Percentiles rank a stretch among this genome's conserved stretches.
Evolutionary conservation across 1,140 invertebrate genomes (phyloP).

Genomic region (Bombus waltoni): DNA sequence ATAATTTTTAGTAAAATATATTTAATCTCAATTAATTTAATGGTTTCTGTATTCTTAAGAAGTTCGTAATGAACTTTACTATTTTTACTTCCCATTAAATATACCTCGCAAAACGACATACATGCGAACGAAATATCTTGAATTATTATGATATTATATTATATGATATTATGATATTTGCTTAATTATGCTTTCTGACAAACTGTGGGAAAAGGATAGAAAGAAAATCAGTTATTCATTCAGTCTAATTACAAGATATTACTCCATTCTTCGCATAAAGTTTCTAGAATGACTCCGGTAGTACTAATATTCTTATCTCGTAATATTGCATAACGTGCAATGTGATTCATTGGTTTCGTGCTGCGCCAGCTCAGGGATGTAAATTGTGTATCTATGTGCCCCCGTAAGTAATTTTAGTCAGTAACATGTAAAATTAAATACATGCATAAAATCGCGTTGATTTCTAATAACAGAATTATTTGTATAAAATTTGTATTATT

Average conservation of each 20-base stretch:
- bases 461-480: not conserved
- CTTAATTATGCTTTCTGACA: not conserved
- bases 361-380: not conserved
- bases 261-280: not conserved
- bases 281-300: slow-evolving; percentile 16
- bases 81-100: not conserved
- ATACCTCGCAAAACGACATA: too few species aligned
- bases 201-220: not conserved
- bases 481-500: not conserved
- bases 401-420: not conserved
- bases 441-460: not conserved
- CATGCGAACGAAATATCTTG: too few species aligned
- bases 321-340: slow-evolving; percentile 19
- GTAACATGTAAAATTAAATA: not conserved
- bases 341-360: slow-evolving; percentile 21
- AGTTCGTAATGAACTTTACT: too few species aligned
- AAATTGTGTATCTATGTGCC: not conserved
- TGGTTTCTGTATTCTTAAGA: not conserved
- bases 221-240: not conserved
- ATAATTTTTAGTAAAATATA: slow-evolving; percentile 21
- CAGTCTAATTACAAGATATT: not conserved
- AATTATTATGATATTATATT: too few species aligned
- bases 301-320: slow-evolving; percentile 9
- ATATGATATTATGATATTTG: not conserved
- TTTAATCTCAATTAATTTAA: not conserved